Evolutionary conservation across 2,113 vertebrate genomes (phyloP).

Genomic region (Piaya cayana): DNA sequence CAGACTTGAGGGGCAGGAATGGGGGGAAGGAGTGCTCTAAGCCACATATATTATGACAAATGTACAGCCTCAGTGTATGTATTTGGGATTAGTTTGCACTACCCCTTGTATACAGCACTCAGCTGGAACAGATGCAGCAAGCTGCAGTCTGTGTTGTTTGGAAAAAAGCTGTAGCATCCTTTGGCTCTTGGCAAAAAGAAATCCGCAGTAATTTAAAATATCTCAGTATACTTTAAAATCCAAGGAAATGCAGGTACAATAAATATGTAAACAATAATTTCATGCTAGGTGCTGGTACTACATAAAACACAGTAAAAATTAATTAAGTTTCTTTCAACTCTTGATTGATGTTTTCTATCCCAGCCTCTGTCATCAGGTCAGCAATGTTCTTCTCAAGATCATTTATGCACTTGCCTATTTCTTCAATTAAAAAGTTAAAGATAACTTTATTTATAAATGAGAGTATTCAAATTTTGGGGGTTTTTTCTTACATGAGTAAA

Average conservation of each 20-base stretch:
- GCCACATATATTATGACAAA: background rate
- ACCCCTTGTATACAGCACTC: background rate
- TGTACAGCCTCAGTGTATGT: background rate
- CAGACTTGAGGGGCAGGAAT: background rate
- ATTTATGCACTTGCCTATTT: slow-evolving; percentile 85
- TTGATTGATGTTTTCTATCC: slow-evolving; percentile 68
- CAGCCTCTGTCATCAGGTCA: slow-evolving; percentile 85
- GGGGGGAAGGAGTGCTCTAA: background rate
- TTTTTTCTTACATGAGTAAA: background rate
- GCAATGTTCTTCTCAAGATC: slow-evolving; percentile 82
- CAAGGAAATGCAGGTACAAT: background rate
- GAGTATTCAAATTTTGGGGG: background rate
- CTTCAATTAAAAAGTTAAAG: slow-evolving; percentile 83
- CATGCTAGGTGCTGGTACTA: background rate
- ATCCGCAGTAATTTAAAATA: background rate
- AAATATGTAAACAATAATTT: background rate
- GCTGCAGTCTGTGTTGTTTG: background rate
- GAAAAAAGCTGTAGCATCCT: background rate
- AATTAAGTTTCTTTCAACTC: background rate
- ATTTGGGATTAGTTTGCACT: background rate
- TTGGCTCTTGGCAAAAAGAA: background rate
- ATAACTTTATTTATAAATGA: background rate
- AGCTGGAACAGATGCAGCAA: background rate
- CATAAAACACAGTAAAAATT: background rate
- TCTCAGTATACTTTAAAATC: background rate